Base-by-base conservation (phyloP, 2,888 invertebrate genomes). In the Keiferia lycopersicella region DNA sequence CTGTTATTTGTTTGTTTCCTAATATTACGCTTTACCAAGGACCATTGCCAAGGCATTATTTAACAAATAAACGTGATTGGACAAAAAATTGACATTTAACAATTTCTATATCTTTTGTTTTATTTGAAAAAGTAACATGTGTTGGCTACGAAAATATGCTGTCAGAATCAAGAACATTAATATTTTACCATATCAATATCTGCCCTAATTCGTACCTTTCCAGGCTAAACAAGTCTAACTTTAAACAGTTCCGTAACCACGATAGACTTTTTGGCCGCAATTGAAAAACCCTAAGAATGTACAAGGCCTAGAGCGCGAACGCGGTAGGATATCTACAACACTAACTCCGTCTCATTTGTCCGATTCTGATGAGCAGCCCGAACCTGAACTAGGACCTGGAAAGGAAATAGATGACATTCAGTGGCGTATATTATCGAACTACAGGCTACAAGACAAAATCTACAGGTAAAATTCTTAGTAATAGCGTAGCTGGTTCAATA, bases 281-380 rank as follows among this genome's bases (percentile, higher is more conserved):
- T 68, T 67, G 45, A 61, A 61, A 64, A 65, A 60, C 62, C 63
- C 58, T 61, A 57, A 39, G 56, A 65, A 62, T 64, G 39, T 65
- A 64, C 72, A 71, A 67, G 65, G 70, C 68, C 65, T 73, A 73
- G 69, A 73, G 76, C 74, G 69, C 76, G 61, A 61, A 51, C 56
- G 70, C 67, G 68, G 67, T 69, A 71, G 62, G 70, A 61, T 73
- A 77, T 74, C 73, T 72, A 74, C 75, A 69, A 63, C 66, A 68
- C 72, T 69, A 69, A 57, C 67, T 41, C 65, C 66, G 67, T 69
- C 73, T 87, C 83, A 90, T 80, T 91, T 91, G 72, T 88, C 91
- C 60, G 94, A 94, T 78, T 94, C 94, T 66, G 93, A 92, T 57
- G 94, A 94, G 79, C 93, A 93, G 20, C 92, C 93, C 56, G 94